A percentile compares a stretch with the other conserved stretches of the same genome.
These are phyloP conservation scores for Tor tambroides DNA, from an alignment of 2,113 vertebrate genomes.

Conservation along the genomic window DNA sequence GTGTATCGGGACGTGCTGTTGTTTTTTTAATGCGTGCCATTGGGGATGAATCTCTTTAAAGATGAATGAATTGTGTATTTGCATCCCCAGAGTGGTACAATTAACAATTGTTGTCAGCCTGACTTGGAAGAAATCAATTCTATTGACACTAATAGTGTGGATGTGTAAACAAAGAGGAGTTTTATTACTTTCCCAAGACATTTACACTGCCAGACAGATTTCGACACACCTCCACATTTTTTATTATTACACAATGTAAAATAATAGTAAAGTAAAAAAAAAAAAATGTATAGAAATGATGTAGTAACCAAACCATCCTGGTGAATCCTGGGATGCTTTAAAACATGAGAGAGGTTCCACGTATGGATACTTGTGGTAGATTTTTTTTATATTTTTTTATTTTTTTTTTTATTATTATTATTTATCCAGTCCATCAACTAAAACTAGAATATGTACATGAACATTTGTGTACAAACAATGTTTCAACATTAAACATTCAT, in stretches of 20 bases:
- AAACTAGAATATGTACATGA: no score
- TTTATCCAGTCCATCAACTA: background rate
- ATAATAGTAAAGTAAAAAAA: background rate
- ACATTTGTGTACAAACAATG: no score
- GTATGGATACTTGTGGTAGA: background rate
- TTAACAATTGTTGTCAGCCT: constrained; percentile 19
- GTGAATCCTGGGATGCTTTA: background rate
- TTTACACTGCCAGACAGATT: background rate
- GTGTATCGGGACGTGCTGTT: background rate
- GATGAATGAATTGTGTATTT: constrained; percentile 10
- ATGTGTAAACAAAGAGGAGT: background rate
- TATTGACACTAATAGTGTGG: background rate
- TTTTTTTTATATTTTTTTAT: no score
- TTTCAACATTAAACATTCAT: no score
- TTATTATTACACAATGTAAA: background rate
- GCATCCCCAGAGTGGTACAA: background rate
- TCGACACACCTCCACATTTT: background rate
- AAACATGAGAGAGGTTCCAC: background rate
- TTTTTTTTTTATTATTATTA: no score
- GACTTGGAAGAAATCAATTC: constrained; percentile 1
- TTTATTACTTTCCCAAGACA: background rate
- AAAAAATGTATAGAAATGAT: background rate
- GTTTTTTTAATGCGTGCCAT: constrained; percentile 9
- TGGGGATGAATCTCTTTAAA: constrained; percentile 10
- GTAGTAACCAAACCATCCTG: background rate